Percentiles rank a stretch among this genome's conserved stretches.
phyloP scores from a whole-genome alignment of 2,113 vertebrate species.

The Saccopteryx leptura region DNA sequence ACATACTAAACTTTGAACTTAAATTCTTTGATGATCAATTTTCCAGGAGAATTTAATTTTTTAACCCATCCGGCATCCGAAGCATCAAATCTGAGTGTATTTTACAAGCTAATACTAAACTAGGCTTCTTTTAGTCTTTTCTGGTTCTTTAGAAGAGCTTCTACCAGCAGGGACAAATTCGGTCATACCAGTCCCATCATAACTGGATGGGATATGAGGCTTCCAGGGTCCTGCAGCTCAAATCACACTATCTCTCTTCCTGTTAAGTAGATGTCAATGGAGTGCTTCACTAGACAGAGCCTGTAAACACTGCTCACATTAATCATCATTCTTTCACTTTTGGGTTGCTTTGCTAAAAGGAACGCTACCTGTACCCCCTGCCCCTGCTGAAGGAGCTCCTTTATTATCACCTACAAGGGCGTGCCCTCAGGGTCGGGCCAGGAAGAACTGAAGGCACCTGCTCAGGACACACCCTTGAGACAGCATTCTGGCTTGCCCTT shows the following conservation, averaged over 20 bases:
- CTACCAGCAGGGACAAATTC: neutral
- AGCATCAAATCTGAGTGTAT: neutral
- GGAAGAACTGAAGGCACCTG: constrained; percentile 89
- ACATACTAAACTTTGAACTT: neutral
- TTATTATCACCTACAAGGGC: neutral
- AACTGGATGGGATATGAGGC: rapidly evolving
- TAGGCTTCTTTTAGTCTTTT: neutral
- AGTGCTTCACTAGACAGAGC: neutral
- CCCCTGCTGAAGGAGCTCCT: neutral
- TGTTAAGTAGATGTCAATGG: rapidly evolving
- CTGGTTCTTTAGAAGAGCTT: neutral
- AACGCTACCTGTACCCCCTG: neutral
- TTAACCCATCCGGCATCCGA: neutral
- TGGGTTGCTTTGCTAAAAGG: neutral
- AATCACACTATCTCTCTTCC: neutral
- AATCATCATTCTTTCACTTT: neutral
- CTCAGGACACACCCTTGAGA: constrained; percentile 88
- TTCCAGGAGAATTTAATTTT: neutral
- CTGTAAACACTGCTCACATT: rapidly evolving
- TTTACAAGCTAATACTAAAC: neutral
- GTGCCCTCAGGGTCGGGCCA: constrained; percentile 82
- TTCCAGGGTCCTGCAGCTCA: rapidly evolving
- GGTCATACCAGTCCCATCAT: neutral
- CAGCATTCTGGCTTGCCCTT: constrained; percentile 87
- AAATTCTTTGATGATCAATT: neutral